These are phyloP conservation scores for Elysia crispata DNA, from an alignment of 2,888 invertebrate species.

Conservation along the genomic window DNA sequence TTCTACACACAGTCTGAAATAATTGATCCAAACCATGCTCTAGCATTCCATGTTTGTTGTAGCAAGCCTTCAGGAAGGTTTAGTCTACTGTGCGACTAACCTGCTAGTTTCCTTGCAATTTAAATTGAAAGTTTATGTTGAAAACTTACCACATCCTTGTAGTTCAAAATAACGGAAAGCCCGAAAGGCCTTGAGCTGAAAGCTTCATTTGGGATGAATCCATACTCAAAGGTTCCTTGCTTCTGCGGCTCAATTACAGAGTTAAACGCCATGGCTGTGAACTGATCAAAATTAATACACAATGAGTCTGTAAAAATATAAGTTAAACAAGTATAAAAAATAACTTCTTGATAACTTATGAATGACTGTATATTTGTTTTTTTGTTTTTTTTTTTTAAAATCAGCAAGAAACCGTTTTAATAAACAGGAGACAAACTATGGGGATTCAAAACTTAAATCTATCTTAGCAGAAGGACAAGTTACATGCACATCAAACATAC, in stretches of 20 bases:
- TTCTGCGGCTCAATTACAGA: constrained; percentile 91
- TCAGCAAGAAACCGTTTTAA: too few species aligned
- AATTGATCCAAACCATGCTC: constrained; percentile 34
- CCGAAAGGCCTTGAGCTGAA: constrained; percentile 98
- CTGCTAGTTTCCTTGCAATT: too few species aligned
- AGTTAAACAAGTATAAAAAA: too few species aligned
- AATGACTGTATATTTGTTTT: too few species aligned
- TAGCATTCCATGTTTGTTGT: constrained; percentile 39
- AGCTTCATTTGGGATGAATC: constrained; percentile 96
- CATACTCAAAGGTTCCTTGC: constrained; percentile 96
- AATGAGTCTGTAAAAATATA: too few species aligned
- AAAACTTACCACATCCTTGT: constrained; percentile 86
- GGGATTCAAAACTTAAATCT: too few species aligned
- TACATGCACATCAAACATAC: too few species aligned
- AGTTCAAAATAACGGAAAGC: constrained; percentile 92
- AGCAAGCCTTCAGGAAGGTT: constrained; percentile 49
- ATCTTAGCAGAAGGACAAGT: too few species aligned
- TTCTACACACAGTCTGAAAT: constrained; percentile 45
- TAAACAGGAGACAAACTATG: too few species aligned
- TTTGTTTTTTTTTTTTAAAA: too few species aligned
- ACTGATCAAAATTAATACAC: constrained; percentile 81
- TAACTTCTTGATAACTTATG: too few species aligned
- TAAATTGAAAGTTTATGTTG: too few species aligned
- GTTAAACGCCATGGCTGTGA: constrained; percentile 92
- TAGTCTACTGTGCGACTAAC: neutral